These are phyloP conservation scores for Acleris holmiana DNA, from an alignment of 2,888 invertebrate species.

Conservation along the genomic window DNA sequence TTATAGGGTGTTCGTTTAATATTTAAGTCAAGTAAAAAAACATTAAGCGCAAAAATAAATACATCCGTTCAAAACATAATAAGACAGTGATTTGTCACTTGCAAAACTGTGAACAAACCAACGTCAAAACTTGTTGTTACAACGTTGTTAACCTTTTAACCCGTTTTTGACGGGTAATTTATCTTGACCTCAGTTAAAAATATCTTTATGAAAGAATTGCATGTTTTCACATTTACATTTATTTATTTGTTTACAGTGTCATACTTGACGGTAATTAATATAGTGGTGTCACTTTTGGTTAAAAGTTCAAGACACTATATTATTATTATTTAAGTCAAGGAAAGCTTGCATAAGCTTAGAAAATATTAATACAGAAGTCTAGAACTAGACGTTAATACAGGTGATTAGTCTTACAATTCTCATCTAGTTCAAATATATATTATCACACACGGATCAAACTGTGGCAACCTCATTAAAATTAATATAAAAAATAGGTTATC, in stretches of 20 bases:
- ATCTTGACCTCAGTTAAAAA: constrained; percentile 5
- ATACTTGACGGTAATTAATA: constrained; percentile 1
- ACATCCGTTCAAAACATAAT: constrained; percentile 11
- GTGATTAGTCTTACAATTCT: too few relatives aligned
- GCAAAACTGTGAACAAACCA: constrained; percentile 21
- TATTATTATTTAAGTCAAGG: too few relatives aligned
- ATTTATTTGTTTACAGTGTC: neutral
- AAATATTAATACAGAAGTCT: too few relatives aligned
- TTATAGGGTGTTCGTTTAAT: too few relatives aligned
- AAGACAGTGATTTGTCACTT: constrained; percentile 24
- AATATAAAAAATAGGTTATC: too few relatives aligned
- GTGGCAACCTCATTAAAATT: too few relatives aligned
- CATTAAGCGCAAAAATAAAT: constrained; percentile 12
- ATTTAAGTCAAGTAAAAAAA: neutral
- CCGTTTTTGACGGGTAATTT: constrained; percentile 15
- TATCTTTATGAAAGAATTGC: neutral
- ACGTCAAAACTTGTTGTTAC: constrained; percentile 20
- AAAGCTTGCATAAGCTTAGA: too few relatives aligned
- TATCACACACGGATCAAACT: too few relatives aligned
- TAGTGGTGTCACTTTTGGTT: too few relatives aligned
- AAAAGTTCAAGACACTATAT: too few relatives aligned
- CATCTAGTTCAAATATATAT: too few relatives aligned
- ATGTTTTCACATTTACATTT: neutral
- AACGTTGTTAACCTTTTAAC: constrained; percentile 25
- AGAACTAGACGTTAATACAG: too few relatives aligned